Evolutionary conservation across 2,113 vertebrate species (phyloP).

Genomic region (Hoplias malabaricus): DNA sequence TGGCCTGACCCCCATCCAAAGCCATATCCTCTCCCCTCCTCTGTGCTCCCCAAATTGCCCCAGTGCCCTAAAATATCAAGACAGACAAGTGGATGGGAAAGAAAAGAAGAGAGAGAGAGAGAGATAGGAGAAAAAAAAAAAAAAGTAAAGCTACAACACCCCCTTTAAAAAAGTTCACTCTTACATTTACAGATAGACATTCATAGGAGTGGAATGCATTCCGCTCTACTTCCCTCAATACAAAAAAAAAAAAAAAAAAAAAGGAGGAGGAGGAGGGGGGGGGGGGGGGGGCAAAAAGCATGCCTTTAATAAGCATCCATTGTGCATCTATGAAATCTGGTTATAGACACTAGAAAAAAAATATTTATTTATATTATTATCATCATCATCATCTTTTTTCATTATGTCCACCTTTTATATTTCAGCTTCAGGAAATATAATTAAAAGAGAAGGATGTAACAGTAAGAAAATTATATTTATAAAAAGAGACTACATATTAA

Average conservation of each 20-base stretch:
- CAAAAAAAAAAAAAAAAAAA: background rate
- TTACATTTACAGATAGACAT: conserved; percentile 36
- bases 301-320: background rate
- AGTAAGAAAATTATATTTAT: conserved; percentile 13
- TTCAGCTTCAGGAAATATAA: background rate
- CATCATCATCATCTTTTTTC: background rate
- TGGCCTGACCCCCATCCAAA: conserved; percentile 46
- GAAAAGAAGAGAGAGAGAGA: conserved; percentile 8
- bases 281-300: too few species aligned
- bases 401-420: too few species aligned
- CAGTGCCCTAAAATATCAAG: conserved; percentile 51
- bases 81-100: background rate
- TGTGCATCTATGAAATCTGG: background rate
- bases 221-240: conserved; percentile 45
- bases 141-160: conserved; percentile 20
- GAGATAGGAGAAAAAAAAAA: conserved; percentile 14
- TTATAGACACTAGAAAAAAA: background rate
- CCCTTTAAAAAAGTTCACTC: conserved; percentile 17
- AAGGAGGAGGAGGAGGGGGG: background rate
- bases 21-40: conserved; percentile 11
- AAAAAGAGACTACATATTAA: conserved; percentile 31
- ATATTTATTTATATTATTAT: background rate
- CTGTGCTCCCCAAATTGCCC: conserved; percentile 25
- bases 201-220: conserved; percentile 41
- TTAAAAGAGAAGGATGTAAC: background rate